Evolutionary conservation across 1,140 invertebrate genomes (phyloP).

Genomic region (Caenorhabditis elegans): WBcel235 BX284605.5:12577001-12577500

Average conservation of each 20-base stretch:
- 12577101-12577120: constrained; percentile 16
- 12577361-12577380: no score
- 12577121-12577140: constrained; percentile 2
- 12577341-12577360: no score
- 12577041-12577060: background rate
- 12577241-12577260: background rate
- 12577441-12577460: no score
- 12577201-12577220: background rate
- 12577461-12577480: no score
- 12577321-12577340: no score
- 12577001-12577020: constrained; percentile 22
- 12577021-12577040: constrained; percentile 18
- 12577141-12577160: constrained; percentile 29
- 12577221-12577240: background rate
- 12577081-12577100: constrained; percentile 12
- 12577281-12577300: background rate
- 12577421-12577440: no score
- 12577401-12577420: no score
- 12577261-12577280: background rate
- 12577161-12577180: background rate
- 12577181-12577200: background rate
- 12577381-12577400: no score
- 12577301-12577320: background rate
- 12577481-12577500: no score
- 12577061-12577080: background rate